Base-by-base conservation (phyloP, 2,113 vertebrate genomes). In the Dicerorhinus sumatrensis region DNA sequence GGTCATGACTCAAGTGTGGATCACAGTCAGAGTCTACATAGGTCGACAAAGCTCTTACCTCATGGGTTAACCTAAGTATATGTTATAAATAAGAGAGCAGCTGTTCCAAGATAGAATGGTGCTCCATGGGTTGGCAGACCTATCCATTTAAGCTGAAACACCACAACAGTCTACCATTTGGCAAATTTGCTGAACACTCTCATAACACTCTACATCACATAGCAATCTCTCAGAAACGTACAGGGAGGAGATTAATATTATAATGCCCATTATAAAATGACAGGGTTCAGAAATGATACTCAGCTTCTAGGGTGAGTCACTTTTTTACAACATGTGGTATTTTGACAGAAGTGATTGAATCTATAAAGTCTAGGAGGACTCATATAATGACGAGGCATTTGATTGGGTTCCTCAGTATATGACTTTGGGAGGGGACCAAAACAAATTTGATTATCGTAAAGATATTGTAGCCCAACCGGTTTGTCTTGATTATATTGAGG, bases 171-270 rank as follows among this genome's bases (percentile, higher is more conserved):
- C 6, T 48, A 2, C 11, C 48, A 5, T 23, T 29, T 14, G 9
- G 51, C 16, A 17, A 23, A 31, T 27, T 42, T 27, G 5, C 25
- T 42, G 29, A 36, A 36, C 3, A 1, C 21, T 25, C 29, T 8
- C 51, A 14, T 4, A 2, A n/a, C 13, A 0, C 0, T 84, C 20
- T 79, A 13, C 0, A 4, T 27, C 33, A 5, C 36, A 20, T 4
- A 18, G n/a, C 18, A 42, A 31, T 77, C 14, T 67, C 42, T 51
- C 60, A 27, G 39, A 89, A 65, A 31, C 18, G 33, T 7, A 13
- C 12, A 2, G 2, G 0, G 8, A 42, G 39, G 6, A 42, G 17
- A 18, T 31, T 16, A 46, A 20, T 29, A 23, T 17, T 23, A 13
- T 0, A 5, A 8, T 1, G 7, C 23, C 29, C 2, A 3, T 14